Evolutionary conservation across 2,888 invertebrate genomes (phyloP).

Genomic region (Cheiracanthium punctorium): DNA sequence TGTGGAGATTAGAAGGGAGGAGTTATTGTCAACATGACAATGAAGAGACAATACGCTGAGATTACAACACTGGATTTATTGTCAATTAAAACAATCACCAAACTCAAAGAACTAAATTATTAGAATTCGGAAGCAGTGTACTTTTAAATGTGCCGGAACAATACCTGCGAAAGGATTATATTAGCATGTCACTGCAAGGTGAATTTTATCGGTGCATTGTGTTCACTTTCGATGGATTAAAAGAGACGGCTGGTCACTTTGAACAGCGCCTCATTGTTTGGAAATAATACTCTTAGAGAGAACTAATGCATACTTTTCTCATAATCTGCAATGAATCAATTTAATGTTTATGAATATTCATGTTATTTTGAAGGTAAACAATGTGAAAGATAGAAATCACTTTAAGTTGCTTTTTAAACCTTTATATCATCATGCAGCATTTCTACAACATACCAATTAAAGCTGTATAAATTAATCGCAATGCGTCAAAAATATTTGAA

Average conservation of each 20-base stretch:
- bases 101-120: neutral
- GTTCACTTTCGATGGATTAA: neutral
- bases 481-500: too few species aligned
- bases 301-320: too few species aligned
- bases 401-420: too few species aligned
- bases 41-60: neutral
- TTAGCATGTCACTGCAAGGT: neutral
- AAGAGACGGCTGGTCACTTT: neutral
- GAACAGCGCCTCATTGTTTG: neutral
- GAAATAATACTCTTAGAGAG: neutral
- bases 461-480: too few species aligned
- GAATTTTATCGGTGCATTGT: neutral
- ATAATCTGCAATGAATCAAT: too few species aligned
- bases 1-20: neutral
- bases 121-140: neutral
- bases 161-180: neutral
- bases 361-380: too few species aligned
- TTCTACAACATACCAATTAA: too few species aligned
- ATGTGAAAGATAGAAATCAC: too few species aligned
- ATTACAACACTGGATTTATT: neutral
- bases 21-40: neutral
- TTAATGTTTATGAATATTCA: too few species aligned
- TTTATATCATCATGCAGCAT: too few species aligned
- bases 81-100: constrained; percentile 6
- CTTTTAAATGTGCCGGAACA: neutral